phyloP scores from a whole-genome alignment of 1,140 invertebrate species.

The Hermetia illucens region DNA sequence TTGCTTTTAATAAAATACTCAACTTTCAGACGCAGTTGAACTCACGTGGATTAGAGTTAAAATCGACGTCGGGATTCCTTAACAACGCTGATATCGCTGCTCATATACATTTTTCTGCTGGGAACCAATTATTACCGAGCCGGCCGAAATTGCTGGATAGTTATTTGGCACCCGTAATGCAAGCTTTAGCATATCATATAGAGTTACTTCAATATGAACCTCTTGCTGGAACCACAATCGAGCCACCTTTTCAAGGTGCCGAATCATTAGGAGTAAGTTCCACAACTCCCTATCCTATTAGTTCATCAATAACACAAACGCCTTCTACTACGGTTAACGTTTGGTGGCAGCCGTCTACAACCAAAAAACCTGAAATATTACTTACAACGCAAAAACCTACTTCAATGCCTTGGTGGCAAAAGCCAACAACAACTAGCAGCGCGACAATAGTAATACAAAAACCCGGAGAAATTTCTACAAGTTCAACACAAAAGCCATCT shows the following conservation, averaged over 20 bases:
- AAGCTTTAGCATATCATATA: constrained; percentile 29
- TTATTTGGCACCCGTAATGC: constrained; percentile 27
- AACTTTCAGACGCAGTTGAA: no score
- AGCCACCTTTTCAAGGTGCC: constrained; percentile 4
- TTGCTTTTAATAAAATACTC: no score
- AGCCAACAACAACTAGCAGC: constrained; percentile 19
- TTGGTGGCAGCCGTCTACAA: not conserved
- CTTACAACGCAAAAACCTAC: not conserved
- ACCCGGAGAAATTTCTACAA: constrained; percentile 14
- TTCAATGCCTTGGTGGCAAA: constrained; percentile 2
- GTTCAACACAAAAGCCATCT: constrained; percentile 2
- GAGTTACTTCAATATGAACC: constrained; percentile 26
- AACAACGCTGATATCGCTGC: no score
- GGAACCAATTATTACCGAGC: no score
- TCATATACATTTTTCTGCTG: no score
- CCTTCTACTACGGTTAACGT: not conserved
- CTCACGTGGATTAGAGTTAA: no score
- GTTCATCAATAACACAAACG: constrained; percentile 1
- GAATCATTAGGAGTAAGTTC: not conserved
- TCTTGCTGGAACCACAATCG: not conserved
- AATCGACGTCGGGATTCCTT: no score
- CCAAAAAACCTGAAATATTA: not conserved
- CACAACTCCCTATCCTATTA: not conserved
- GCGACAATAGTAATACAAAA: constrained; percentile 11
- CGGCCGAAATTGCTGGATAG: constrained; percentile 20